Evolutionary conservation across 2,888 invertebrate species (phyloP).

Genomic region (Drosophila ustulata): DNA sequence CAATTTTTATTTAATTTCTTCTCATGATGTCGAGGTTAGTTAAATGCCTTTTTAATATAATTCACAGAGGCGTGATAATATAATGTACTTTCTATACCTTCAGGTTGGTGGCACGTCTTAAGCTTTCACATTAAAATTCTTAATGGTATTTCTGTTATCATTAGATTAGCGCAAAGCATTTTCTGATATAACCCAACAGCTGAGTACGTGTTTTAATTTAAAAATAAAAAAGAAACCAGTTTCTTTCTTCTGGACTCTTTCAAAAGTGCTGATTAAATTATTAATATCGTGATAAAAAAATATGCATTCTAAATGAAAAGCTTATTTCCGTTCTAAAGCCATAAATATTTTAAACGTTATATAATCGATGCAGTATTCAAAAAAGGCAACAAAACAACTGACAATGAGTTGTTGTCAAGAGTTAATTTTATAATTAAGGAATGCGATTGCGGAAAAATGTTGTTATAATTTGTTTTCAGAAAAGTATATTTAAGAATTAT

Average conservation of each 20-base stretch:
- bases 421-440: conserved; percentile 2
- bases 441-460: conserved; percentile 1
- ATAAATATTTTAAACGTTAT: not conserved
- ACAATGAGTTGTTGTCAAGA: not conserved
- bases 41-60: not conserved
- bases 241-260: not conserved
- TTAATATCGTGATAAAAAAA: conserved; percentile 15
- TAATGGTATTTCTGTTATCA: conserved; percentile 43
- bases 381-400: not conserved
- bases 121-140: conserved; percentile 29
- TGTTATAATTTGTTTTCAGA: not conserved
- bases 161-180: conserved; percentile 40
- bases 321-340: conserved; percentile 24
- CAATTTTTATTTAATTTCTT: conserved; percentile 30
- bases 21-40: not conserved
- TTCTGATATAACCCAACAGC: conserved; percentile 38
- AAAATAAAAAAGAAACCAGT: conserved; percentile 15
- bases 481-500: too few relatives aligned
- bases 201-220: conserved; percentile 36
- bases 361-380: not conserved
- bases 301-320: conserved; percentile 14
- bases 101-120: conserved; percentile 14
- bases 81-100: conserved; percentile 6
- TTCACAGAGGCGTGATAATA: not conserved
- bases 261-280: conserved; percentile 29